These are phyloP conservation scores for Enteromius viviparus DNA, from an alignment of 2,797 vertebrate genomes.

Conservation along the genomic window DNA sequence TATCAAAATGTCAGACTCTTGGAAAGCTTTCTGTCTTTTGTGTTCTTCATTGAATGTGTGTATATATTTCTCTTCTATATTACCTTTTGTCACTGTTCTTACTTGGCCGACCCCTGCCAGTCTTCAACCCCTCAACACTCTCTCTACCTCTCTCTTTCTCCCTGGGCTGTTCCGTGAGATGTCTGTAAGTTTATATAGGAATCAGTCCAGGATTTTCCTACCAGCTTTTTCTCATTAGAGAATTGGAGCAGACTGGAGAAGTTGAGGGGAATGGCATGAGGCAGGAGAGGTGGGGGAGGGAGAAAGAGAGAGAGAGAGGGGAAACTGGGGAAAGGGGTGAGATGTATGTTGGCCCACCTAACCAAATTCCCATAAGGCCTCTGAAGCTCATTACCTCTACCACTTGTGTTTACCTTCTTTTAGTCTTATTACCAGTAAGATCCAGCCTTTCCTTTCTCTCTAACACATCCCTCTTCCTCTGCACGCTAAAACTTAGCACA, in stretches of 20 bases:
- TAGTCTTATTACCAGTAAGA: conserved; percentile 50
- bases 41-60: conserved; percentile 3
- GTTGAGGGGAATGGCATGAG: conserved; percentile 85
- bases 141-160: conserved; percentile 76
- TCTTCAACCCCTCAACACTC: conserved; percentile 24
- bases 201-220: conserved; percentile 88
- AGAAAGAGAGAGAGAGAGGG: conserved; percentile 67
- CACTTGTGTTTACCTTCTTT: conserved; percentile 56
- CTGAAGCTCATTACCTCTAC: conserved; percentile 58
- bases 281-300: conserved; percentile 61
- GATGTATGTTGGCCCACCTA: conserved; percentile 57
- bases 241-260: conserved; percentile 74
- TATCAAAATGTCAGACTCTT: conserved; percentile 35
- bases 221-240: conserved; percentile 97
- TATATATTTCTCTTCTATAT: conserved; percentile 31
- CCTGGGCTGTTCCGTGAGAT: conserved; percentile 86
- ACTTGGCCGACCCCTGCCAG: conserved; percentile 21
- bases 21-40: conserved; percentile 24
- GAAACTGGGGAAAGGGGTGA: conserved; percentile 50
- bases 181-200: conserved; percentile 97
- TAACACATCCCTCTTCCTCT: conserved; percentile 15
- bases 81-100: conserved; percentile 43
- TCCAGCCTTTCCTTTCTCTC: conserved; percentile 23
- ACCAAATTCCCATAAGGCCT: conserved; percentile 57
- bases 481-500: conserved; percentile 1